Conservation (phyloP, 1,140 invertebrate genomes). For the Sminthurides bifidus region DNA sequence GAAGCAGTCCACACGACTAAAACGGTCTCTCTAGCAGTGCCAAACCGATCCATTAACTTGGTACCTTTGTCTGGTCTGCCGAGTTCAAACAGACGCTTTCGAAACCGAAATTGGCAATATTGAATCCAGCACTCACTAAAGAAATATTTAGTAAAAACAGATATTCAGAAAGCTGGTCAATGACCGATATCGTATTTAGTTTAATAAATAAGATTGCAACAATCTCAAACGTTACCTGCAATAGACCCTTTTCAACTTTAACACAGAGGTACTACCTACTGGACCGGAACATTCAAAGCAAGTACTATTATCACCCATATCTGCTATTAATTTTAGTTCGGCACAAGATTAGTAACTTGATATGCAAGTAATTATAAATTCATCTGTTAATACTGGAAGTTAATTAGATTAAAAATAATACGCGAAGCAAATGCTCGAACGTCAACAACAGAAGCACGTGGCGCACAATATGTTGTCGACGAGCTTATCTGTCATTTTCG, state of each 20-base stretch:
- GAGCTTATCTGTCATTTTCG: too few species aligned
- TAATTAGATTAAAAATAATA: too few species aligned
- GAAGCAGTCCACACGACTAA: too few species aligned
- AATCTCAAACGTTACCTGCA: neutral
- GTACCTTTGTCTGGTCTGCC: conserved; percentile 20
- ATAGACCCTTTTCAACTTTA: neutral
- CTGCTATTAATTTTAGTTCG: too few species aligned
- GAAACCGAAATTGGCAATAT: conserved; percentile 21
- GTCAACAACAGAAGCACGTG: too few species aligned
- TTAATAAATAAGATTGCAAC: neutral
- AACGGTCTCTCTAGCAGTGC: conserved; percentile 1
- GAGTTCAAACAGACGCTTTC: conserved; percentile 25
- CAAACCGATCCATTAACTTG: neutral
- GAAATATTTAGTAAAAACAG: neutral
- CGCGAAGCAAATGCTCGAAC: too few species aligned
- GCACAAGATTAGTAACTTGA: too few species aligned
- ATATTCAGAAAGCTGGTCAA: neutral
- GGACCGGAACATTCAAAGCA: neutral
- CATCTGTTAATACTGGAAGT: too few species aligned
- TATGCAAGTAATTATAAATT: too few species aligned
- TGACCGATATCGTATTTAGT: neutral
- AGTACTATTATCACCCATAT: too few species aligned
- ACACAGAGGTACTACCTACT: neutral
- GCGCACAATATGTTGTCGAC: too few species aligned
- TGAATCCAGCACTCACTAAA: conserved; percentile 24